These are phyloP conservation scores for Habrosyne pyritoides DNA, from an alignment of 2,888 invertebrate species.

Conservation along the genomic window DNA sequence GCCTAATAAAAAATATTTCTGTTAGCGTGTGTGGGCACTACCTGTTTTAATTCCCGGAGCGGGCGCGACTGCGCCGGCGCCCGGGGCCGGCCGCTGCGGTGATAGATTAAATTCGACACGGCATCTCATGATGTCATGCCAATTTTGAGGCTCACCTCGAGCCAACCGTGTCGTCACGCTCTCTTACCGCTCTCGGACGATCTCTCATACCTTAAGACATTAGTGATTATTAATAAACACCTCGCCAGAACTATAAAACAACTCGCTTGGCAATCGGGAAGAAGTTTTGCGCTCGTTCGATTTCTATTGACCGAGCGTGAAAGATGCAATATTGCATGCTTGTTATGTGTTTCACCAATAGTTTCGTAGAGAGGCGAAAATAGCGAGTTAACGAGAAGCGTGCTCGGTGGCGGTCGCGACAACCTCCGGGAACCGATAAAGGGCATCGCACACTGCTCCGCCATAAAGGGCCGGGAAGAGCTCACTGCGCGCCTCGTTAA, in stretches of 20 bases:
- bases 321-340: conserved; percentile 59
- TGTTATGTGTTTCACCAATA: conserved; percentile 48
- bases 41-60: conserved; percentile 63
- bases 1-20: conserved; percentile 47
- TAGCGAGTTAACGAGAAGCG: conserved; percentile 74
- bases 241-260: conserved; percentile 35
- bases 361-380: conserved; percentile 74
- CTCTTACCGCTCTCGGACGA: conserved; percentile 52
- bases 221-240: conserved; percentile 55
- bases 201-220: conserved; percentile 49
- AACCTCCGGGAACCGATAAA: conserved; percentile 79
- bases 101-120: conserved; percentile 83
- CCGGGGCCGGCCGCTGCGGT: conserved; percentile 63
- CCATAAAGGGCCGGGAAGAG: conserved; percentile 61
- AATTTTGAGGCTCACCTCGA: conserved; percentile 66
- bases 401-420: conserved; percentile 69
- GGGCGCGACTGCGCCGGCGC: conserved; percentile 59
- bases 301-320: conserved; percentile 64
- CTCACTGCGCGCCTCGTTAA: conserved; percentile 71
- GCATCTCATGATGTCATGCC: conserved; percentile 81
- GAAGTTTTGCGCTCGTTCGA: conserved; percentile 36
- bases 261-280: conserved; percentile 19
- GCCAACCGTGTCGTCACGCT: conserved; percentile 69
- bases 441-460: conserved; percentile 58
- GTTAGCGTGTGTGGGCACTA: conserved; percentile 71